These are phyloP conservation scores for Bucorvus abyssinicus DNA, from an alignment of 2,797 vertebrate species.

Conservation along the genomic window DNA sequence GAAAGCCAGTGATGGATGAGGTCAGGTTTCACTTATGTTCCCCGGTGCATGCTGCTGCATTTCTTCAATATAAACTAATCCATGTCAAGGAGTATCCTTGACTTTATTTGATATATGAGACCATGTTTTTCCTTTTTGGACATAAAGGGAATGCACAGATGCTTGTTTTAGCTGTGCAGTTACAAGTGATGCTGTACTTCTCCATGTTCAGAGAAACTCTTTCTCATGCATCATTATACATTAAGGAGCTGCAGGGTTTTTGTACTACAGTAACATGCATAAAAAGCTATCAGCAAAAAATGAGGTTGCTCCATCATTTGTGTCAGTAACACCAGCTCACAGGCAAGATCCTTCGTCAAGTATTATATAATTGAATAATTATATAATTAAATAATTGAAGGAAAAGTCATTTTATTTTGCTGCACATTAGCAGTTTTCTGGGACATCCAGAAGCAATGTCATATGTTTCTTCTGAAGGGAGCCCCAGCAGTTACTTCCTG, in stretches of 20 bases:
- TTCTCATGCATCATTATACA: background rate
- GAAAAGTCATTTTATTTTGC: background rate
- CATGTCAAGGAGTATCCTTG: conserved; percentile 22
- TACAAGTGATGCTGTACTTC: background rate
- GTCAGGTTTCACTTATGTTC: background rate
- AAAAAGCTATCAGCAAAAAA: background rate
- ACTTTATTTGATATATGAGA: background rate
- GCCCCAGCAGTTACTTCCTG: background rate
- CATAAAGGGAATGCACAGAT: background rate
- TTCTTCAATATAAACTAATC: conserved; percentile 48
- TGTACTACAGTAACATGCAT: background rate
- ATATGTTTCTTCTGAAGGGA: background rate
- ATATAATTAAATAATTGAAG: background rate
- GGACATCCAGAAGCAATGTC: background rate
- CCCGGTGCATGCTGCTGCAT: background rate
- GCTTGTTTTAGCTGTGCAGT: background rate
- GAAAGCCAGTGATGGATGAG: conserved; percentile 19
- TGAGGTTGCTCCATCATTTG: background rate
- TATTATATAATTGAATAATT: too few species aligned
- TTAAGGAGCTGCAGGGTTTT: background rate
- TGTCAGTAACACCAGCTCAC: background rate
- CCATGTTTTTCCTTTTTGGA: background rate
- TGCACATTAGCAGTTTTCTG: background rate
- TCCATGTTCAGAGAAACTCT: background rate
- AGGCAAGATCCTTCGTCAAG: background rate